Percentiles rank a stretch among this genome's conserved stretches.
Conservation (phyloP, 92 coral and sea anemone genomes). For the Zoanthus sansibaricus region DNA sequence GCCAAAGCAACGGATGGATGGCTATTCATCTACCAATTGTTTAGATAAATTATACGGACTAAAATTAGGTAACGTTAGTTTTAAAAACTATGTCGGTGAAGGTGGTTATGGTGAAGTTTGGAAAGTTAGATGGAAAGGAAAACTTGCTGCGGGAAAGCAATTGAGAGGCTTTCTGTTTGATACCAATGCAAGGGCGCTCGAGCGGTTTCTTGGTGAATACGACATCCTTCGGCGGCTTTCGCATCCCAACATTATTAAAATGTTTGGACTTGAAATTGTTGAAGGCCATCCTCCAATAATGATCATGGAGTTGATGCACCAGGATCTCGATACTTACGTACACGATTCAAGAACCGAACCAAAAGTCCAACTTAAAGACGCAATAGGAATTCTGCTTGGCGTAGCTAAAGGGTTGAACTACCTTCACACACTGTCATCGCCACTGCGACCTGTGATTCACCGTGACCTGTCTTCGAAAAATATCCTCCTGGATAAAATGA, state of each 20-base stretch:
- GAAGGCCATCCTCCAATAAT: constrained; percentile 52
- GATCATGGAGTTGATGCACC: constrained; percentile 60
- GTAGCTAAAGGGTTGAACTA: constrained; percentile 62
- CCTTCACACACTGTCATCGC: constrained; percentile 33
- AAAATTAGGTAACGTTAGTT: neutral
- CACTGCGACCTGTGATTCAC: constrained; percentile 51
- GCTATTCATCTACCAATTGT: neutral
- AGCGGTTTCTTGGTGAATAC: constrained; percentile 51
- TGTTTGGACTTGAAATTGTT: constrained; percentile 32
- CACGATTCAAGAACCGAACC: constrained; percentile 49
- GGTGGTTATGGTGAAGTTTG: constrained; percentile 62
- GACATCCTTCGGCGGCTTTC: constrained; percentile 38
- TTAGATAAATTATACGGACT: neutral
- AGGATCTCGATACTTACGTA: constrained; percentile 50
- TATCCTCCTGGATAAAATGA: constrained; percentile 58
- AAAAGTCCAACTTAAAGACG: constrained; percentile 50
- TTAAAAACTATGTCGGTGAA: constrained; percentile 36
- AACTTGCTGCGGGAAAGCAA: constrained; percentile 59
- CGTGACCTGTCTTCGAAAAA: constrained; percentile 65
- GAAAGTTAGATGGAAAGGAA: constrained; percentile 64
- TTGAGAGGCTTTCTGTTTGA: constrained; percentile 25
- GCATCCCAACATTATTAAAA: constrained; percentile 63
- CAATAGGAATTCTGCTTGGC: constrained; percentile 54
- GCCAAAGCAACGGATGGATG: neutral
- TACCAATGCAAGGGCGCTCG: constrained; percentile 22